Base-by-base conservation (phyloP, 2,113 vertebrate species). In the Bambusicola thoracicus region DNA sequence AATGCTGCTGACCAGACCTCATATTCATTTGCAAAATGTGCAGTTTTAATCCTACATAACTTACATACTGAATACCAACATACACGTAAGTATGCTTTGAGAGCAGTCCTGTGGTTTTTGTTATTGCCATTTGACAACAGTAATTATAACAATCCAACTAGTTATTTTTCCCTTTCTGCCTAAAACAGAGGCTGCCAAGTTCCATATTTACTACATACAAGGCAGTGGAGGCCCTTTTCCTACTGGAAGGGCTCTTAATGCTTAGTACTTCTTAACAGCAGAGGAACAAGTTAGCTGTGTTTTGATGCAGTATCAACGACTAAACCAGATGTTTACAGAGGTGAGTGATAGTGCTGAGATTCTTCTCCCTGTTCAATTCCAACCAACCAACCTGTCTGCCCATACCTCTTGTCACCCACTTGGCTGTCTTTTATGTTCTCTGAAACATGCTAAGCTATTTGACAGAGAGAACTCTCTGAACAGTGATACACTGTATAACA, bases 41-140 rank as follows among this genome's bases (percentile, higher is more conserved):
- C 32, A 13, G 3, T 81, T 70, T 58, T 27, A 75, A 34, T 34
- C 22, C 38, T 36, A 0, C 2, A 0, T 85, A 25, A 66, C 53
- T 85, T 12, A 69, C 0, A 2, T 49, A 58, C 56, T 67, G 58
- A 66, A 66, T n/a, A 13, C 32, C 49, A 38, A n/a, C 30, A 29
- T 9, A 25, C 11, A 2, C 2, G 1, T 17, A 41, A 40, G 7
- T 3, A 18, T 1, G 0, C 58, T 88, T 85, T n/a, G 46, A 20
- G 77, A 88, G 43, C 2, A 11, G 83, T 46, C 63, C 19, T 17
- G 21, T 61, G 34, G 3, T 19, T 58, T 72, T 90, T 69, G 19
- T 51, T 73, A 70, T 59, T 84, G 46, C 73, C 11, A 0, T 68
- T 74, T 24, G 56, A 38, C 41, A 66, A 11, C n/a, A 36, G 49